phyloP scores from a whole-genome alignment of 2,888 invertebrate genomes.

The Scaptomyza parva region DNA sequence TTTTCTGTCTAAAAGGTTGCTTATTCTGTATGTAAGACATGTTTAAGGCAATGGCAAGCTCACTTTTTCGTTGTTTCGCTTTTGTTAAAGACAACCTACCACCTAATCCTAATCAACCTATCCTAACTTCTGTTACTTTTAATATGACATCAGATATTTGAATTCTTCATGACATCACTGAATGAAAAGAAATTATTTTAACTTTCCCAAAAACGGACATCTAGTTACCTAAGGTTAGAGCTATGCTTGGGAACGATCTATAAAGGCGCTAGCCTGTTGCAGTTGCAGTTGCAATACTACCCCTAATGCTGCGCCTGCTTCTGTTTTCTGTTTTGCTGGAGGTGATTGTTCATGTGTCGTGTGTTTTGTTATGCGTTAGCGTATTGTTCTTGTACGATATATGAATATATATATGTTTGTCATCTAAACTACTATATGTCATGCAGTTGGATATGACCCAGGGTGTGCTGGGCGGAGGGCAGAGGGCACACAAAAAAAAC shows the following conservation, averaged over 20 bases:
- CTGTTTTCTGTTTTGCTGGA: too few species aligned
- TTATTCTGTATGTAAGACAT: constrained; percentile 14
- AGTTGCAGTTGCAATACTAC: constrained; percentile 40
- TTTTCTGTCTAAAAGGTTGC: constrained; percentile 14
- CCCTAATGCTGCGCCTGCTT: constrained; percentile 31
- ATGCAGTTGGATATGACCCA: constrained; percentile 51
- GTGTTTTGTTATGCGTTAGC: constrained; percentile 33
- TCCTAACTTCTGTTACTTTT: background rate
- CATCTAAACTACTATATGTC: constrained; percentile 23
- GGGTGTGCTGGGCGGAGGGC: constrained; percentile 51
- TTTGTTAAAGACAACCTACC: background rate
- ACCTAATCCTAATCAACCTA: too few species aligned
- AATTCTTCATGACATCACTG: background rate
- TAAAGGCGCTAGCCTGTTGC: too few species aligned
- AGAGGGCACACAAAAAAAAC: constrained; percentile 49
- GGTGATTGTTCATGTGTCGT: constrained; percentile 18
- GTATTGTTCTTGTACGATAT: constrained; percentile 45
- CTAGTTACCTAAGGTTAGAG: too few species aligned
- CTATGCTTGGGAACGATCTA: constrained; percentile 1
- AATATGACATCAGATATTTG: background rate
- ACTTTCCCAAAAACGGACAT: too few species aligned
- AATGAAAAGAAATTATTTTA: background rate
- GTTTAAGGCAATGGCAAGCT: constrained; percentile 1
- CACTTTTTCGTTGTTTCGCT: background rate
- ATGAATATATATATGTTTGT: constrained; percentile 5